Percentiles rank a stretch among this genome's conserved stretches.
These are phyloP conservation scores for Brachyrhaphis roseni DNA, from an alignment of 2,797 vertebrate species.

Conservation along the genomic window DNA sequence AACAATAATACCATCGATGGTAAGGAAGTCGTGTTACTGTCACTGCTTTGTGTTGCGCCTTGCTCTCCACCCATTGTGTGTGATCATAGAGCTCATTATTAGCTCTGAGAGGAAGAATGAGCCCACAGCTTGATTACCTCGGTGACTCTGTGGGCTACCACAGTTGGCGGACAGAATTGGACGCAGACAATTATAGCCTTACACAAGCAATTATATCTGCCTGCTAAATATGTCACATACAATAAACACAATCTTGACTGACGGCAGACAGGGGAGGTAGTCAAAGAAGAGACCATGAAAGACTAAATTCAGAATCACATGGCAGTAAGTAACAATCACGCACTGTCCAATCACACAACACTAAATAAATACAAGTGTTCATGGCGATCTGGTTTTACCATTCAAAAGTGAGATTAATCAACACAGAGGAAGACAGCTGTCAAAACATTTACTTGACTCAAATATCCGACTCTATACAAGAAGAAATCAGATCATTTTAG, in stretches of 20 bases:
- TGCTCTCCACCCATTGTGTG: slow-evolving; percentile 52
- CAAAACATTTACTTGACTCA: slow-evolving; percentile 7
- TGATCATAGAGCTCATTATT: slow-evolving; percentile 70
- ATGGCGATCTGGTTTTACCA: slow-evolving; percentile 5
- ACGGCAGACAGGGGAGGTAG: slow-evolving; percentile 50
- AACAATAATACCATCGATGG: slow-evolving; percentile 25
- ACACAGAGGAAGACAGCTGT: not conserved
- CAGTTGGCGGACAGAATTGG: slow-evolving; percentile 71
- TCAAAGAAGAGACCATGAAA: slow-evolving; percentile 46
- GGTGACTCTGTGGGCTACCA: slow-evolving; percentile 63
- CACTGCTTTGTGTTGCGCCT: slow-evolving; percentile 51
- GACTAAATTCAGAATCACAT: slow-evolving; percentile 49
- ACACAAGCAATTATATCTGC: slow-evolving; percentile 75
- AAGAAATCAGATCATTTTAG: slow-evolving; percentile 8
- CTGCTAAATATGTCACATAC: slow-evolving; percentile 78
- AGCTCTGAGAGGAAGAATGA: slow-evolving; percentile 69
- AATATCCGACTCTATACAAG: slow-evolving; percentile 12
- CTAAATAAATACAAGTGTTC: slow-evolving; percentile 30
- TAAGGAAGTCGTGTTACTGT: slow-evolving; percentile 38
- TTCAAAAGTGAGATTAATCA: slow-evolving; percentile 9
- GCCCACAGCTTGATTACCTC: slow-evolving; percentile 69
- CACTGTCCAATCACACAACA: slow-evolving; percentile 23
- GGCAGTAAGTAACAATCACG: slow-evolving; percentile 51
- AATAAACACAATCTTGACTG: slow-evolving; percentile 75
- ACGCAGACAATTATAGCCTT: slow-evolving; percentile 70